phyloP scores from a whole-genome alignment of 2,113 vertebrate genomes.

The Caretta caretta region DNA sequence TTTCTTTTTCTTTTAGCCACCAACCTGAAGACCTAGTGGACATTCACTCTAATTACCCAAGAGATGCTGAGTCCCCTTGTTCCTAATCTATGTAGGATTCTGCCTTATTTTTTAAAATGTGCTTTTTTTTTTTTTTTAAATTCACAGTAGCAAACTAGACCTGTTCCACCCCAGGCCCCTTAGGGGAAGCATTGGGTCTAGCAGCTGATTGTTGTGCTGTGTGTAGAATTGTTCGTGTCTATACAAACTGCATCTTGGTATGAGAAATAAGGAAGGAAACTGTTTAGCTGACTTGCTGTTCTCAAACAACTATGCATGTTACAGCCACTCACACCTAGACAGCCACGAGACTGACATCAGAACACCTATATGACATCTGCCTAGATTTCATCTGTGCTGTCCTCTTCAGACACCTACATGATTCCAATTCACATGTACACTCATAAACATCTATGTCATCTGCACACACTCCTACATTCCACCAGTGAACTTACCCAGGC shows the following conservation, averaged over 20 bases:
- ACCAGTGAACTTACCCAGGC: not conserved
- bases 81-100: not conserved
- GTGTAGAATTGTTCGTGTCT: not conserved
- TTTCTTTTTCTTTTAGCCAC: not conserved
- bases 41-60: not conserved
- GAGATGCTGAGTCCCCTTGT: not conserved
- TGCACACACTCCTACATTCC: not conserved
- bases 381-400: not conserved
- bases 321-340: not conserved
- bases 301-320: not conserved
- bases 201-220: not conserved
- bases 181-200: not conserved
- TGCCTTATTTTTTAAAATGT: not conserved
- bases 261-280: not conserved
- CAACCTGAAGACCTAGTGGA: not conserved
- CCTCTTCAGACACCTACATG: not conserved
- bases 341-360: rapidly evolving
- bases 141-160: not conserved
- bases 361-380: not conserved
- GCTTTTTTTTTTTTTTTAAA: not conserved
- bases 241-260: not conserved
- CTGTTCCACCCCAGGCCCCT: not conserved
- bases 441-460: not conserved
- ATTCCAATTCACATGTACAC: not conserved
- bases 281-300: not conserved